These are phyloP conservation scores for Natator depressus DNA, from an alignment of 2,113 vertebrate species.

Conservation along the genomic window DNA sequence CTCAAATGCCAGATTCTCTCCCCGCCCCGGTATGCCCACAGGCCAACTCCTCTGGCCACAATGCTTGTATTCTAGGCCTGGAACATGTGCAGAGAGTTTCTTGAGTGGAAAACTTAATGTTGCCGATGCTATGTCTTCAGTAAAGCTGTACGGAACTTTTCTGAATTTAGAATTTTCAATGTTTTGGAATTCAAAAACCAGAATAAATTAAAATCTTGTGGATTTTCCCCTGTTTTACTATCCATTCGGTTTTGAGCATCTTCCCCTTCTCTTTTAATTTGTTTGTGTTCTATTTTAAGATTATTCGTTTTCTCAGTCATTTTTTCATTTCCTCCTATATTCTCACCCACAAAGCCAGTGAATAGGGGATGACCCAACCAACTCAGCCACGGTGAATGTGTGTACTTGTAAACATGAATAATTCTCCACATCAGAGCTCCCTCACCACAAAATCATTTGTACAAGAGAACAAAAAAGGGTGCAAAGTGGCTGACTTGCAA, in stretches of 20 bases:
- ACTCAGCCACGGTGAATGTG: neutral
- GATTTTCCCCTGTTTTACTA: neutral
- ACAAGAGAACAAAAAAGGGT: neutral
- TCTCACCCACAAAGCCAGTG: neutral
- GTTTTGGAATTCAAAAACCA: constrained; percentile 17
- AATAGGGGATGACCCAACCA: neutral
- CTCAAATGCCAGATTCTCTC: neutral
- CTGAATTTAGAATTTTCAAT: neutral
- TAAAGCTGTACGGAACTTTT: neutral
- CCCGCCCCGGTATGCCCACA: neutral
- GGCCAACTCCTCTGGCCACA: neutral
- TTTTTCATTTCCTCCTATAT: neutral
- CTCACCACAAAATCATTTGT: neutral
- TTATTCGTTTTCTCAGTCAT: neutral
- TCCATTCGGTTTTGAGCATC: neutral
- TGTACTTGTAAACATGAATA: neutral
- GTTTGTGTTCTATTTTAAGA: constrained; percentile 5
- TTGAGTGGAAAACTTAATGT: neutral
- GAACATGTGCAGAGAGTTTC: neutral
- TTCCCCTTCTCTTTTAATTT: neutral
- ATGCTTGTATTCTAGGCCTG: neutral
- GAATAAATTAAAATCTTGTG: neutral
- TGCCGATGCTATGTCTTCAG: neutral
- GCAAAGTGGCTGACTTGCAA: constrained; percentile 42
- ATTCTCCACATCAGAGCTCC: neutral